A percentile compares a stretch with the other conserved stretches of the same genome.
phyloP scores from a whole-genome alignment of 92 coral and sea anemone species.

The Zoanthus solanderi region DNA sequence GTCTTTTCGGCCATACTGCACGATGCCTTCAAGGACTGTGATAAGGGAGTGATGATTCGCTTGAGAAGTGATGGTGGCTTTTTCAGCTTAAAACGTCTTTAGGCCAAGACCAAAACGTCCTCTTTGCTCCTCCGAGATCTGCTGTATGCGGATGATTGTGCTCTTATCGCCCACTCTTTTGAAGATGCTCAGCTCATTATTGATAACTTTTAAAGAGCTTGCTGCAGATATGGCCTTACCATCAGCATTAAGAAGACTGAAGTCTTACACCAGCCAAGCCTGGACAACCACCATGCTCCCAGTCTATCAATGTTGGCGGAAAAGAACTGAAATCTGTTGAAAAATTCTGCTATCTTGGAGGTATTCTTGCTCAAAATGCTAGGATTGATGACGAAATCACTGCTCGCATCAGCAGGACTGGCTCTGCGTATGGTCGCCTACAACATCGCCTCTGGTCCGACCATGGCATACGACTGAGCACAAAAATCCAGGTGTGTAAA shows the following conservation, averaged over 20 bases:
- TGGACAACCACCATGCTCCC: background rate
- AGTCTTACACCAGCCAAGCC: background rate
- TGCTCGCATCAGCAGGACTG: background rate
- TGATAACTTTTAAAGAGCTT: background rate
- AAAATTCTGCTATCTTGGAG: background rate
- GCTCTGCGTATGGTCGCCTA: background rate
- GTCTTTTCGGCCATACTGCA: too few relatives aligned
- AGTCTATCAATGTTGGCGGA: background rate
- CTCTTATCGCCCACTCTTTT: too few relatives aligned
- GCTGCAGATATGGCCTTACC: slow-evolving; percentile 16
- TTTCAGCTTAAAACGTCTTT: slow-evolving; percentile 2
- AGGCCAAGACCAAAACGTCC: background rate
- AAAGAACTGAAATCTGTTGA: background rate
- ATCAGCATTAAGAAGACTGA: too few relatives aligned
- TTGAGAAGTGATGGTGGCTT: slow-evolving; percentile 43
- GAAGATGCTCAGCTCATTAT: too few relatives aligned
- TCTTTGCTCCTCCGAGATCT: slow-evolving; percentile 3
- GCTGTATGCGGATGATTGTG: too few relatives aligned
- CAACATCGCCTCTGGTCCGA: background rate
- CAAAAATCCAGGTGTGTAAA: background rate
- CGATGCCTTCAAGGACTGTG: too few relatives aligned
- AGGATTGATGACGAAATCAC: slow-evolving; percentile 5
- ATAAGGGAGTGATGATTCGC: too few relatives aligned
- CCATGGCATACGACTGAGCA: background rate
- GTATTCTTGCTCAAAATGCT: background rate